Base-by-base conservation (phyloP, 2,797 vertebrate species). In the Diplodus puntazzo region DNA sequence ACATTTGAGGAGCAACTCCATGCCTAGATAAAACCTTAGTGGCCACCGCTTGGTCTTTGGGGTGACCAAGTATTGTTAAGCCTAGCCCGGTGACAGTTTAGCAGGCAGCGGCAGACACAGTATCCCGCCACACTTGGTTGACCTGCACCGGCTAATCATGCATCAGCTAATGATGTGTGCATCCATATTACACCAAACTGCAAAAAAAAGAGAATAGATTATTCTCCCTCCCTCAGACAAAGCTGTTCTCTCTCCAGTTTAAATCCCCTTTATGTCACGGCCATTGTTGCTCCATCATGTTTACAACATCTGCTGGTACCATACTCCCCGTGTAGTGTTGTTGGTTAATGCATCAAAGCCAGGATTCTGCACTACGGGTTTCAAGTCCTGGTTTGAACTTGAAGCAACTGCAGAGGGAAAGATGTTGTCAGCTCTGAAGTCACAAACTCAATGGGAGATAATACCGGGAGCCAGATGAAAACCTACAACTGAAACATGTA, bases 271-370 rank as follows among this genome's bases (percentile, higher is more conserved):
- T 63, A 42, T 69, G 25, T 74, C 65, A 30, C 50, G 62, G 59
- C 18, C 14, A 77, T 68, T 87, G 79, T 84, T 75, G 30, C 69
- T 75, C 49, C 1, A 11, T 76, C 64, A 65, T 74, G 77, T 83
- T 80, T 75, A 64, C 64, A 80, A 11, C 74, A 86, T 86, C 70
- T 87, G 77, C 49, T 71, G 67, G 43, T 71, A 57, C 55, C 60
- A 50, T 21, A 65, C 60, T 79, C 79, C 30, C 73, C 52, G 18
- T 75, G 78, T 73, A 66, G 75, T 48, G 43, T 73, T 74, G 54
- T n/a, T 89, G 80, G 72, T 87, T 83, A 85, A 87, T 90, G 67
- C 72, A 87, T 88, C 74, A 88, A 83, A 90, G 82, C 77, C 69
- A 71, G 20, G 11, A 77, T 54, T 65, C 64, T 45, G 59, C 23